A percentile compares a stretch with the other conserved stretches of the same genome.
Evolutionary conservation across 2,888 invertebrate genomes (phyloP).

Genomic region (Limnephilus rhombicus): DNA sequence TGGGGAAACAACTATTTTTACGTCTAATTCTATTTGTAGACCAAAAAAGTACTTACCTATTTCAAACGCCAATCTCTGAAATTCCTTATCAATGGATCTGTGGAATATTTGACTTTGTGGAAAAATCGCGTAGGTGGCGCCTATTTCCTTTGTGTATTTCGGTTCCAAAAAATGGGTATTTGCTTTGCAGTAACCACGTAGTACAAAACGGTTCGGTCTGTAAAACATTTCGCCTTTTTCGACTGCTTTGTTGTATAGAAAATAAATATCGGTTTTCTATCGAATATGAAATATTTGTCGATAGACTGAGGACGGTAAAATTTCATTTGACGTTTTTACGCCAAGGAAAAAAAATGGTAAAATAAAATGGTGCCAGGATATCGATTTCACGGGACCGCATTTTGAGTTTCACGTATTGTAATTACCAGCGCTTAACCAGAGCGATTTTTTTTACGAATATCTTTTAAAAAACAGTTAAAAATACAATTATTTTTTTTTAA

Average conservation of each 20-base stretch:
- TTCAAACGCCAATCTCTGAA: not conserved
- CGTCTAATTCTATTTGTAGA: not conserved
- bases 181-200: not conserved
- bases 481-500: too few relatives aligned
- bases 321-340: not conserved
- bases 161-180: not conserved
- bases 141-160: not conserved
- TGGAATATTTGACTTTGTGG: not conserved
- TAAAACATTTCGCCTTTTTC: not conserved
- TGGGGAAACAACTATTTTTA: not conserved
- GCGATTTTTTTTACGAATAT: too few relatives aligned
- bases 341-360: not conserved
- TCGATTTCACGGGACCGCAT: not conserved
- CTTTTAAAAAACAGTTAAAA: too few relatives aligned
- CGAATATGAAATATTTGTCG: not conserved
- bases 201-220: not conserved
- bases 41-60: not conserved
- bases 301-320: not conserved
- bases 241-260: not conserved
- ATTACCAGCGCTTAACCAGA: not conserved
- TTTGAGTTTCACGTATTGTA: not conserved
- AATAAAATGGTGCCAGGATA: not conserved
- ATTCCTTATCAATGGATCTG: not conserved
- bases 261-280: not conserved
- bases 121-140: not conserved